Conservation (phyloP, 2,888 invertebrate species). For the Amiota communis region DNA sequence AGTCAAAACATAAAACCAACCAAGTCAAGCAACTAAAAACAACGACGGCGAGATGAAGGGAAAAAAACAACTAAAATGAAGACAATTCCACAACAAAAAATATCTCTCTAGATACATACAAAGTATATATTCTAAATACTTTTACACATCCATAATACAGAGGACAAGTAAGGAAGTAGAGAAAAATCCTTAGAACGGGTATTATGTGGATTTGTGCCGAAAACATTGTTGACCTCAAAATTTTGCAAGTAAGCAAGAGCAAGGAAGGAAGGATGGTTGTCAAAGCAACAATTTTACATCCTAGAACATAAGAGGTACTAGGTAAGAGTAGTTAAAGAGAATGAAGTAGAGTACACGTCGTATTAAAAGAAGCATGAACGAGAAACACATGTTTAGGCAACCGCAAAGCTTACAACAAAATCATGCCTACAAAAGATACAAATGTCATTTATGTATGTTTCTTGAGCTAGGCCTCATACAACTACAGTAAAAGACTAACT, state of each 20-base stretch:
- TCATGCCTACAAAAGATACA: conserved; percentile 8
- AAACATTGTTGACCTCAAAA: conserved; percentile 58
- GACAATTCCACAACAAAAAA: conserved; percentile 10
- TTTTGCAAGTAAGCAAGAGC: conserved; percentile 34
- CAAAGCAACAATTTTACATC: conserved; percentile 17
- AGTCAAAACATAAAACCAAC: background rate
- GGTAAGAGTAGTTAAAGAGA: background rate
- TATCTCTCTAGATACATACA: too few species aligned
- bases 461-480: background rate
- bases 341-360: background rate
- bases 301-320: too few species aligned
- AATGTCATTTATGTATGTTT: too few species aligned
- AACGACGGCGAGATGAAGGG: background rate
- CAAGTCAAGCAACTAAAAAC: conserved; percentile 5
- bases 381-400: conserved; percentile 48
- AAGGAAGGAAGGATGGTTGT: too few species aligned
- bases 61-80: background rate
- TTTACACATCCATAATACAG: background rate
- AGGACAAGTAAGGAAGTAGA: background rate
- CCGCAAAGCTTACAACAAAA: conserved; percentile 21
- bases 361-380: background rate
- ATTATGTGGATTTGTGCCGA: conserved; percentile 53
- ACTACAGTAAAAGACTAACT: conserved; percentile 29
- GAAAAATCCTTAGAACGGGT: conserved; percentile 4
- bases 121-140: conserved; percentile 23